Conservation (phyloP, 2,888 invertebrate genomes). For the Drosophila borealis region DNA sequence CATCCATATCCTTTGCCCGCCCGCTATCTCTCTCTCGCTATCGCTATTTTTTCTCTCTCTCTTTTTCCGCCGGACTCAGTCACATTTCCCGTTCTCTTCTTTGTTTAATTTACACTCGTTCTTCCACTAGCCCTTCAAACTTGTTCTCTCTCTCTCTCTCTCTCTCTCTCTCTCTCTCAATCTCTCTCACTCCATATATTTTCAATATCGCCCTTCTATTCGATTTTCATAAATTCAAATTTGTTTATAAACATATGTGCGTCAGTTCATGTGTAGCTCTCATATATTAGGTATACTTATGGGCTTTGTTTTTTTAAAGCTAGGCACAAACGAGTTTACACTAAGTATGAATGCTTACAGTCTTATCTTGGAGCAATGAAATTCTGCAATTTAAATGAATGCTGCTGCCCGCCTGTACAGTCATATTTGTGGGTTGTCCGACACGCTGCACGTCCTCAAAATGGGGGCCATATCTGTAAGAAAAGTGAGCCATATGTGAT, state of each 20-base stretch:
- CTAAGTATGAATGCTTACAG: slow-evolving; percentile 86
- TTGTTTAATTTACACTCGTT: too few relatives aligned
- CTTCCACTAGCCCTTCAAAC: background rate
- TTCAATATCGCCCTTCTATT: background rate
- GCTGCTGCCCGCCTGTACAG: slow-evolving; percentile 90
- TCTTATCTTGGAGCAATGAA: slow-evolving; percentile 90
- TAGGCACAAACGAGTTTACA: slow-evolving; percentile 8
- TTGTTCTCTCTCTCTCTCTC: background rate
- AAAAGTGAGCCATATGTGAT: slow-evolving; percentile 10
- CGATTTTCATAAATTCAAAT: background rate
- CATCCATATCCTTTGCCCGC: background rate
- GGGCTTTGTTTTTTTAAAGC: background rate
- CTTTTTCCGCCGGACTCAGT: background rate
- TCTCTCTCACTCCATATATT: background rate
- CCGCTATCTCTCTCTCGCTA: background rate
- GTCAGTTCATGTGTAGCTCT: background rate
- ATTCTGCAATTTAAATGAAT: slow-evolving; percentile 91
- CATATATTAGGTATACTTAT: background rate
- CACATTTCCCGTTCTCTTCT: background rate
- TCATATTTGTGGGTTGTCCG: slow-evolving; percentile 89
- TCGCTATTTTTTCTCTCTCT: background rate
- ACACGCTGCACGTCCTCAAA: slow-evolving; percentile 87
- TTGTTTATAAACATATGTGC: too few relatives aligned
- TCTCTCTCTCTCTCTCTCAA: background rate
- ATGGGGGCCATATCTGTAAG: slow-evolving; percentile 88